Percentiles rank a stretch among this genome's conserved stretches.
phyloP scores from a whole-genome alignment of 92 coral and sea anemone species.

The Parazoanthus darwini region DNA sequence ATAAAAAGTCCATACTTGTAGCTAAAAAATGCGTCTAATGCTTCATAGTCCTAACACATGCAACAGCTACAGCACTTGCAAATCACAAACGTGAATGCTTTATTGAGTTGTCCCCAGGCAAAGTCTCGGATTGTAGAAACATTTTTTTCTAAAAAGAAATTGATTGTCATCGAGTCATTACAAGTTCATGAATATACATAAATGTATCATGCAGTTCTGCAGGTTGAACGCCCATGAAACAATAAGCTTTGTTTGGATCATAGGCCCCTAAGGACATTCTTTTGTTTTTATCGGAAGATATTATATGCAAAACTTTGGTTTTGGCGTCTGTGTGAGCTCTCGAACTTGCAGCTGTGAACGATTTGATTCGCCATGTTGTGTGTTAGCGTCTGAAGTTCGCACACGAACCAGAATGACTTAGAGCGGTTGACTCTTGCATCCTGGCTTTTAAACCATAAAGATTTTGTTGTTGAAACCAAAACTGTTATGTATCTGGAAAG shows the following conservation, averaged over 20 bases:
- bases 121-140: background rate
- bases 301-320: slow-evolving; percentile 29
- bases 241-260: slow-evolving; percentile 26
- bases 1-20: too few relatives aligned
- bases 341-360: background rate
- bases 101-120: too few relatives aligned
- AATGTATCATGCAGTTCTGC: background rate
- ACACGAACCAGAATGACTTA: background rate
- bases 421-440: background rate
- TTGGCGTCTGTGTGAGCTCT: slow-evolving; percentile 27
- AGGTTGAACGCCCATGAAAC: slow-evolving; percentile 20
- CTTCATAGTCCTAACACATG: too few relatives aligned
- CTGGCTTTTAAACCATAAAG: background rate
- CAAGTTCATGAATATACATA: background rate
- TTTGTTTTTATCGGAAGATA: background rate
- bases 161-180: slow-evolving; percentile 1
- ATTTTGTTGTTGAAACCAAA: background rate
- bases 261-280: slow-evolving; percentile 13
- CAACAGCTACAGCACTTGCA: too few relatives aligned
- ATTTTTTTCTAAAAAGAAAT: background rate
- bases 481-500: background rate
- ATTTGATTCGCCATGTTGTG: background rate
- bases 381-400: slow-evolving; percentile 7
- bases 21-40: too few relatives aligned
- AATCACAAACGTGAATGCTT: too few relatives aligned